phyloP scores from a whole-genome alignment of 1,140 invertebrate species.

The Zeugodacus cucurbitae region DNA sequence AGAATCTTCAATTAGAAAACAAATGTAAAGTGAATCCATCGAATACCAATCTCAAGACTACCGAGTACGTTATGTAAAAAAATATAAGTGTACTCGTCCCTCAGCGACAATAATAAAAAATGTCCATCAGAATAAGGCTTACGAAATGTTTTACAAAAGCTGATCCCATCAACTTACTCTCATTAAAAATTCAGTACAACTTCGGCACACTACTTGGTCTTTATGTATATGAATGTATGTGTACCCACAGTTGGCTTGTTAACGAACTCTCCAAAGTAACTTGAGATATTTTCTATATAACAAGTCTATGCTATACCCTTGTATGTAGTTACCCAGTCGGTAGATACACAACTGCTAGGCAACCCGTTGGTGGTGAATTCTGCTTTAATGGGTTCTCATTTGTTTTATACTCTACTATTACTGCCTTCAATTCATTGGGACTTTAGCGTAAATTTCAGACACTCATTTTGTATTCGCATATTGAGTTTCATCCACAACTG shows the following conservation, averaged over 20 bases:
- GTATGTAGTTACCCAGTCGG: neutral
- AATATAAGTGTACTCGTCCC: too few species aligned
- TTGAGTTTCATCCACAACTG: neutral
- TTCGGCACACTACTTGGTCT: neutral
- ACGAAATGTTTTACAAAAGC: too few species aligned
- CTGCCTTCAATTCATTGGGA: neutral
- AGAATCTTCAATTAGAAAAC: too few species aligned
- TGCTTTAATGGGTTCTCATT: neutral
- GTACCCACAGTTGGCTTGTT: neutral
- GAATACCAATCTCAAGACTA: too few species aligned
- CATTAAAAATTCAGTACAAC: neutral
- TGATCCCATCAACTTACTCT: too few species aligned
- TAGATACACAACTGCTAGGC: neutral
- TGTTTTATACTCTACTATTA: neutral
- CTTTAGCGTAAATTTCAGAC: neutral
- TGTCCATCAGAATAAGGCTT: too few species aligned
- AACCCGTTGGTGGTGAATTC: neutral
- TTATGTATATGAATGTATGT: too few species aligned
- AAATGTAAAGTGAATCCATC: too few species aligned
- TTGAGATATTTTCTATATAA: slow-evolving; percentile 7
- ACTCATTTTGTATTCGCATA: neutral
- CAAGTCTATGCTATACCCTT: neutral
- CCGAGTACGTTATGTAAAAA: too few species aligned
- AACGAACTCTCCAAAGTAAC: neutral
- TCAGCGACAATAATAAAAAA: too few species aligned